Base-by-base conservation (phyloP, 2,888 invertebrate species). In the Melanophora roralis region DNA sequence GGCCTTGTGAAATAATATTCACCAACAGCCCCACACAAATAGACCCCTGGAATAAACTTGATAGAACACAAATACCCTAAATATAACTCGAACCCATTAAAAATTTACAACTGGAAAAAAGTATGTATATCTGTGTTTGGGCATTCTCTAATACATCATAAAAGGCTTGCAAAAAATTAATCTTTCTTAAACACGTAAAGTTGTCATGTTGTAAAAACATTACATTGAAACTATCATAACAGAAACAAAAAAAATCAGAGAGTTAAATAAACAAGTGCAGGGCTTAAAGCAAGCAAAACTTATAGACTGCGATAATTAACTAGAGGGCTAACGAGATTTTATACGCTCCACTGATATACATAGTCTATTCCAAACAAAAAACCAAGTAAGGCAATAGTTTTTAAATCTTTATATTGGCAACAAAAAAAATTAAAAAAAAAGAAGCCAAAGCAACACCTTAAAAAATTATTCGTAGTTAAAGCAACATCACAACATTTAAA, bases 251-350 rank as follows among this genome's bases (percentile, higher is more conserved):
- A n/a, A n/a, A n/a, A n/a, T n/a, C 32, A 69, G 12, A 1, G 45
- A 9, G 53, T 68, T 55, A 32, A 36, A 64, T 47, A 16, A 69
- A 36, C 40, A 53, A 69, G 14, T 57, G 49, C 68, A 64, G 76
- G 64, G 69, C 53, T 43, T 75, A 55, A 60, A 5, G 14, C 51
- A 49, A 64, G 36, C 32, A 49, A 55, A 67, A 53, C 32, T 14
- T 36, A 65, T 38, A 49, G 68, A 40, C 36, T 36, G 7, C 59
- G 59, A 34, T 21, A 72, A n/a, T 45, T 27, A 57, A 64, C 40
- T 53, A 51, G 64, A 80, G 80, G 80, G 76, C 72, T 68, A 80
- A 76, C 80, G 23, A 80, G 80, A 76, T 80, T 76, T 80, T 62
- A 53, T 72, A 47, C 72, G 76, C 80, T 73, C 72, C 68, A 80